Evolutionary conservation across 2,113 vertebrate species (phyloP), one percentile per base, ranked within the genome.

Genomic region (Plecturocebus donacophilus): DNA sequence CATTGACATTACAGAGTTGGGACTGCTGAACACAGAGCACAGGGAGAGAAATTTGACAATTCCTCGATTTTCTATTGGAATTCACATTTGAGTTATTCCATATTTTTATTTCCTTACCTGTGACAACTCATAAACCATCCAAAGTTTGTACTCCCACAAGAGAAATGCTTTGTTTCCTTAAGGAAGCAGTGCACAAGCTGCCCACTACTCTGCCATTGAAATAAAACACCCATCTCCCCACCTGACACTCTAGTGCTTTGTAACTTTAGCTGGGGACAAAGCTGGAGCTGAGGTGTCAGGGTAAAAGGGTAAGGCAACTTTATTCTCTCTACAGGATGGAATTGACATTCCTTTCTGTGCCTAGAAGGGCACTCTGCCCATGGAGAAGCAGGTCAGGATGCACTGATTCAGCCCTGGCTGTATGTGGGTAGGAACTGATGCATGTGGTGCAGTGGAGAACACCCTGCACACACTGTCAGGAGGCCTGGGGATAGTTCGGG

Each of bases 291-390:
- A 91, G 30, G 86, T 54, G 5, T 11, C 38, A 25, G 21, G 32
- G 64, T 56, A 23, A 87, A 90, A 91, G 75, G 49, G 23, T 10
- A 38, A 61, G 52, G 27, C 12, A 14, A 42, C 68, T 70, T 38
- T 35, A 82, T 49, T 88, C 30, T 89, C 40, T 77, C 14, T 17
- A 58, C 61, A 64, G 61, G 83, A 8, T 25, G 81, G 38, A 25
- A 32, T 14, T 77, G 49, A 40, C 52, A 35, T 58, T 71, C 38
- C 45, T 87, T 45, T 32, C 32, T 8, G 20, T 23, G 2, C 19
- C 38, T 5, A 23, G 11, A 40, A 35, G n/a, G 52, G 14, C 0
- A 0, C 75, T 80, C 12, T 70, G 27, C 35, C 20, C 0, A 0
- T 3, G 19, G n/a, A 87, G 14, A 90, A 76, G 45, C 16, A 0